Conservation (phyloP, 2,888 invertebrate genomes). For the Acanthopleura granulata region DNA sequence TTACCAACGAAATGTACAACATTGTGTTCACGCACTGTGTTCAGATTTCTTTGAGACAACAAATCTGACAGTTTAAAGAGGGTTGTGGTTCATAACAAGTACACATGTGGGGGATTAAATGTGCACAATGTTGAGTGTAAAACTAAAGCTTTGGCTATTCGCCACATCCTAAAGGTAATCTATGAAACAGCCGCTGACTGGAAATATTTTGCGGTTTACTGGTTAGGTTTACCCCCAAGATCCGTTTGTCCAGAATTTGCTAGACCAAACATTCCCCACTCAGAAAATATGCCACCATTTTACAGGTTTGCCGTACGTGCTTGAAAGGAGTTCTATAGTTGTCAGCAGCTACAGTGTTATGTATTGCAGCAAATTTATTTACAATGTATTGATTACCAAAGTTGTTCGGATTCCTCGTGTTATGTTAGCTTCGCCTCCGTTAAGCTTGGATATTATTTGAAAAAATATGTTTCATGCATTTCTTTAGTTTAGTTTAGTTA, state of each 20-base stretch:
- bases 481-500: not conserved
- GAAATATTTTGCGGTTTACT: constrained; percentile 15
- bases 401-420: constrained; percentile 2
- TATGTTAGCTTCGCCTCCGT: not conserved
- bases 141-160: not conserved
- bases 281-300: constrained; percentile 2
- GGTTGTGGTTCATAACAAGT: not conserved
- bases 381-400: not conserved
- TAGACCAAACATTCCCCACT: constrained; percentile 6
- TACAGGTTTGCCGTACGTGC: not conserved
- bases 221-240: constrained; percentile 14
- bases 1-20: not conserved
- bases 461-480: constrained; percentile 10
- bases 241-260: constrained; percentile 11
- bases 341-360: not conserved
- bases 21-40: not conserved
- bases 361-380: constrained; percentile 5
- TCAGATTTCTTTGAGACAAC: not conserved
- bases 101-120: constrained; percentile 1
- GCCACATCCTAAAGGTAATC: not conserved
- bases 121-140: constrained; percentile 8
- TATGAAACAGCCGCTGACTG: constrained; percentile 5
- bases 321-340: not conserved
- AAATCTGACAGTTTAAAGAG: constrained; percentile 13
- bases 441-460: constrained; percentile 1